Evolutionary conservation across 2,888 invertebrate species (phyloP), one percentile per base, ranked within the genome.

Genomic region (Ptycholaimellus sp.): DNA sequence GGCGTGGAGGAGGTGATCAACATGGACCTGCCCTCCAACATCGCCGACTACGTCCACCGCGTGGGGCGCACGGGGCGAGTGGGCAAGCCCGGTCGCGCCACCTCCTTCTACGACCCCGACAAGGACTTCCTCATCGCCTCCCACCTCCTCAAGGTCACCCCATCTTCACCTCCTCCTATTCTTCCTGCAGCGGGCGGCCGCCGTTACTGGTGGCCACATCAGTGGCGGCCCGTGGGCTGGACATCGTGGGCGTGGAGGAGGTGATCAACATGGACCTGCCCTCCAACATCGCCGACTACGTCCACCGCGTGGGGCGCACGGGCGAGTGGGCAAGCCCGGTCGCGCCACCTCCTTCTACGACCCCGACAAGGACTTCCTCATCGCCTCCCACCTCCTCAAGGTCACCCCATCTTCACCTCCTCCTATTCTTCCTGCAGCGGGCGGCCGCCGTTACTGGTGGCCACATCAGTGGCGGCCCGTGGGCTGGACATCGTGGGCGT

Each of bases 211-310:
- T 93, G 2, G 90, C 90, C 1, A 93, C 93, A 0, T 78, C 80
- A 0, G 87, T 93, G 0, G 85, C 85, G 1, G 80, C 87, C 0
- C 66, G 90, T 38, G 90, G 90, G 0, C 38, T 49, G 17, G 49
- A 49, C 31, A 49, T 49, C 40, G 37, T 34, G 11, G 49, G 47
- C 9, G 46, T 64, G 83, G 3, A 49, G 32, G 46, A 46, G 33
- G 47, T 49, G 0, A 53, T 66, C 23, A 66, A 66, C 43, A 65
- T 59, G 43, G 65, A 66, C 42, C 41, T 65, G 31, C 64, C 66
- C 0, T 30, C 46, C n/a, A 51, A 53, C 19, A 55, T 63, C 37
- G 63, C 64, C 29, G 62, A 64, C 37, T 66, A 65, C 46, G 63
- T 66, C 9, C 65, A 66, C 44, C 56, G 65, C 11, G 64, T 66